These are phyloP conservation scores for Thaumetopoea pityocampa DNA, from an alignment of 1,140 invertebrate species.

Conservation along the genomic window DNA sequence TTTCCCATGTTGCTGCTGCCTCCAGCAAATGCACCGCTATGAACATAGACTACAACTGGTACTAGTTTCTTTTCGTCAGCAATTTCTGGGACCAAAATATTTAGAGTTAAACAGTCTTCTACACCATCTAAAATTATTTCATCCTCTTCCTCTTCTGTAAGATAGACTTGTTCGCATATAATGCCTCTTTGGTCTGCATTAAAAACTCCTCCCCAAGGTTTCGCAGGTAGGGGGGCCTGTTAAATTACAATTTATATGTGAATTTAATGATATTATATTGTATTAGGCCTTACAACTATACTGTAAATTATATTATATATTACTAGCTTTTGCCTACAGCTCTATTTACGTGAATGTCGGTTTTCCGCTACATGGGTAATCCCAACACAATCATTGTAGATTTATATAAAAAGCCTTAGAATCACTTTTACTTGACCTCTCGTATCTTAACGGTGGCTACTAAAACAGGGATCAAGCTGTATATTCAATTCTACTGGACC, in stretches of 20 bases:
- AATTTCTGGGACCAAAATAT: slow-evolving; percentile 44
- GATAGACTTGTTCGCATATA: slow-evolving; percentile 52
- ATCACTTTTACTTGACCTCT: too few relatives aligned
- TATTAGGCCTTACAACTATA: background rate
- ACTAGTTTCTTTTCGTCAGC: slow-evolving; percentile 47
- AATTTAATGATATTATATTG: background rate
- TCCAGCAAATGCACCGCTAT: slow-evolving; percentile 60
- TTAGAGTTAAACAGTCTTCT: slow-evolving; percentile 53
- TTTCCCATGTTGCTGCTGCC: slow-evolving; percentile 57
- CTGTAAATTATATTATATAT: background rate
- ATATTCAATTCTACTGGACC: too few relatives aligned
- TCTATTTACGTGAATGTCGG: too few relatives aligned
- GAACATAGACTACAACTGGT: slow-evolving; percentile 60
- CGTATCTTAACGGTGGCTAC: too few relatives aligned
- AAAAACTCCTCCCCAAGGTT: slow-evolving; percentile 40
- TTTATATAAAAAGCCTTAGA: too few relatives aligned
- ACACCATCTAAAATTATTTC: slow-evolving; percentile 41
- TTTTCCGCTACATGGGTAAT: too few relatives aligned
- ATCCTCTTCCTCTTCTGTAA: slow-evolving; percentile 37
- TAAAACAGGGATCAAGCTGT: too few relatives aligned
- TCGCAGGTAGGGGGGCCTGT: slow-evolving; percentile 50
- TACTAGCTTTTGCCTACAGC: too few relatives aligned
- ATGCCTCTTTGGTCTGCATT: slow-evolving; percentile 29
- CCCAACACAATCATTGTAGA: too few relatives aligned
- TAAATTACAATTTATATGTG: background rate